phyloP scores from a whole-genome alignment of 1,140 invertebrate genomes.

The Rhyzopertha dominica region DNA sequence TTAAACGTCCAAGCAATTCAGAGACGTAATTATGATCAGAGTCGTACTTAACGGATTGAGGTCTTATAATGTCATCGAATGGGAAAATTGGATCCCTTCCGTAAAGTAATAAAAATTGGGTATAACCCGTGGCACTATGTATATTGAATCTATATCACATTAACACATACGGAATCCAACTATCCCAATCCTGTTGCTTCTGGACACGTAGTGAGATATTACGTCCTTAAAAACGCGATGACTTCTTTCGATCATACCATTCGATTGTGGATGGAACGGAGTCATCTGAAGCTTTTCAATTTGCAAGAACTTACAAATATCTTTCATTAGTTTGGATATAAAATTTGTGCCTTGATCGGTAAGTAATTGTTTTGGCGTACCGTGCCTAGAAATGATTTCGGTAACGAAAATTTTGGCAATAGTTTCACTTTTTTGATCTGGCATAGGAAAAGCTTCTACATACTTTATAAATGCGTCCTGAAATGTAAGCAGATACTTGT shows the following conservation, averaged over 20 bases:
- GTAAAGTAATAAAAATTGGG: conserved; percentile 23
- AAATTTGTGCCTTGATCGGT: conserved; percentile 38
- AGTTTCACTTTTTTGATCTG: conserved; percentile 23
- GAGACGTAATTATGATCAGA: conserved; percentile 16
- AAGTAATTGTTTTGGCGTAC: conserved; percentile 30
- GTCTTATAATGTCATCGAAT: conserved; percentile 19
- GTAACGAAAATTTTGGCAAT: conserved; percentile 25
- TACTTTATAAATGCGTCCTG: conserved; percentile 31
- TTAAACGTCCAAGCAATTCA: too few species aligned
- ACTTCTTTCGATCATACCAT: conserved; percentile 23
- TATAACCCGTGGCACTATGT: conserved; percentile 34
- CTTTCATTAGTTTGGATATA: conserved; percentile 28
- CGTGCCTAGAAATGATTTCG: conserved; percentile 26
- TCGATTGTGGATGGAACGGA: conserved; percentile 30
- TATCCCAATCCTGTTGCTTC: conserved; percentile 37
- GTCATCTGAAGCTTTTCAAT: conserved; percentile 34
- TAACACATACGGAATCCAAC: conserved; percentile 27
- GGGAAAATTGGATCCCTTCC: conserved; percentile 20
- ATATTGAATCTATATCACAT: conserved; percentile 21
- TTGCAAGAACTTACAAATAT: conserved; percentile 27
- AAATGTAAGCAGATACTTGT: conserved; percentile 42
- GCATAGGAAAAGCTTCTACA: conserved; percentile 24
- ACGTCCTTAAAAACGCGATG: conserved; percentile 23
- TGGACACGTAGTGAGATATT: conserved; percentile 19
- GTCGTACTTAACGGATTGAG: conserved; percentile 15